Evolutionary conservation across 2,888 invertebrate species (phyloP).

Genomic region (Acleris emargana): DNA sequence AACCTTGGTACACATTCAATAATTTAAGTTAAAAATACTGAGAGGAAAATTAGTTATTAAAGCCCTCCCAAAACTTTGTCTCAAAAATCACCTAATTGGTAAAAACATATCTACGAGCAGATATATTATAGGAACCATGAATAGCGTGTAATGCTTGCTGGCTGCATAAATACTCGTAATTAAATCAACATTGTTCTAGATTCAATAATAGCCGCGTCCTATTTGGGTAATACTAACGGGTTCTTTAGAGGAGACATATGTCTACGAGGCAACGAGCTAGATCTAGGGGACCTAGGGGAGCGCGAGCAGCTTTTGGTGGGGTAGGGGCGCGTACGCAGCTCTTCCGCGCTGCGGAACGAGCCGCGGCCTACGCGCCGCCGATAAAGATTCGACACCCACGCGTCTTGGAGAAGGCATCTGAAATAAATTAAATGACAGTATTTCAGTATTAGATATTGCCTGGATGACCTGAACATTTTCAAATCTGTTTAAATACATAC

Average conservation of each 20-base stretch:
- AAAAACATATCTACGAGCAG: too few species aligned
- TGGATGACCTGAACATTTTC: too few species aligned
- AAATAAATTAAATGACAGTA: constrained; percentile 29
- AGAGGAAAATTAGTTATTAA: too few species aligned
- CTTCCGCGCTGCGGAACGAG: constrained; percentile 71
- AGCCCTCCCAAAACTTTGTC: too few species aligned
- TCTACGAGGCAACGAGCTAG: constrained; percentile 62
- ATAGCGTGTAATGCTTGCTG: too few species aligned
- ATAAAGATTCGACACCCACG: constrained; percentile 63
- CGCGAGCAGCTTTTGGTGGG: constrained; percentile 46
- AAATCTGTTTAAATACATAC: too few species aligned
- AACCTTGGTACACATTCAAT: too few species aligned
- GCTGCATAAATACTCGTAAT: too few species aligned
- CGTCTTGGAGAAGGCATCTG: constrained; percentile 74
- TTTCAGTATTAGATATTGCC: neutral
- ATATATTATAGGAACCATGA: too few species aligned
- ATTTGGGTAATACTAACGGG: constrained; percentile 31
- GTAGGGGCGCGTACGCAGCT: constrained; percentile 67
- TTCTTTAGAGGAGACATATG: constrained; percentile 63
- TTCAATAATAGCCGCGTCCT: neutral
- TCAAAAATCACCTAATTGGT: too few species aligned
- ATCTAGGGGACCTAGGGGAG: constrained; percentile 46
- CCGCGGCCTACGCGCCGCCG: constrained; percentile 62
- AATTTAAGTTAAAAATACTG: too few species aligned
- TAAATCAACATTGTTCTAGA: neutral